Percentiles rank a stretch among this genome's conserved stretches.
These are phyloP conservation scores for Papilio polytes DNA, from an alignment of 1,140 invertebrate species.

Conservation along the genomic window DNA sequence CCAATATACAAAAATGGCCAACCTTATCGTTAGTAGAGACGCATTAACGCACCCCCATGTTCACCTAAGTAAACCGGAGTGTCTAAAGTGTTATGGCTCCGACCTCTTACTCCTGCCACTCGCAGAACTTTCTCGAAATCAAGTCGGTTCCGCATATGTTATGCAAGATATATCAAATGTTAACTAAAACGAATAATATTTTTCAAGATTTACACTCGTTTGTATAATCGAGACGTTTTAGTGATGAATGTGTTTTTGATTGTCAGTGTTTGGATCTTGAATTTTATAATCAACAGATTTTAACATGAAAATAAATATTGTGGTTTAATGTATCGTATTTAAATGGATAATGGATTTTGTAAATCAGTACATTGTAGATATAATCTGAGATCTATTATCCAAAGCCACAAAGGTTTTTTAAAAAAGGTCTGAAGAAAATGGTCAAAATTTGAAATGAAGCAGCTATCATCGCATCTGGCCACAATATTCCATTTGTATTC, in stretches of 20 bases:
- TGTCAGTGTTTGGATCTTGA: background rate
- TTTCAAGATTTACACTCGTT: background rate
- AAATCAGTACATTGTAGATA: background rate
- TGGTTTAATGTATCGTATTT: background rate
- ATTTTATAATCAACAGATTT: background rate
- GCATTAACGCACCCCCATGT: constrained; percentile 36
- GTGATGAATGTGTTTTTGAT: background rate
- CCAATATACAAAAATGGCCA: background rate
- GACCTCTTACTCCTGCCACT: constrained; percentile 20
- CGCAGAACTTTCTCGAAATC: constrained; percentile 36
- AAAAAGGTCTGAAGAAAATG: background rate
- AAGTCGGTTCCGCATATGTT: constrained; percentile 1
- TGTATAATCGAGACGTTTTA: background rate
- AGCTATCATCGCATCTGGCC: background rate
- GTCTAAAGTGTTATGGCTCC: constrained; percentile 38
- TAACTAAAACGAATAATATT: background rate
- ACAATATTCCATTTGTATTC: background rate
- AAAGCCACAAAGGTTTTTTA: background rate
- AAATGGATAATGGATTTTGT: background rate
- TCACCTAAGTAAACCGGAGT: constrained; percentile 29
- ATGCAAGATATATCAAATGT: background rate
- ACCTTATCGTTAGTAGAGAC: constrained; percentile 12
- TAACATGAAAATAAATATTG: background rate
- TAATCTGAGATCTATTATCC: background rate
- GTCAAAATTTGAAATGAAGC: background rate